These are phyloP conservation scores for Bombus superbus DNA, from an alignment of 1,140 invertebrate species.

Conservation along the genomic window DNA sequence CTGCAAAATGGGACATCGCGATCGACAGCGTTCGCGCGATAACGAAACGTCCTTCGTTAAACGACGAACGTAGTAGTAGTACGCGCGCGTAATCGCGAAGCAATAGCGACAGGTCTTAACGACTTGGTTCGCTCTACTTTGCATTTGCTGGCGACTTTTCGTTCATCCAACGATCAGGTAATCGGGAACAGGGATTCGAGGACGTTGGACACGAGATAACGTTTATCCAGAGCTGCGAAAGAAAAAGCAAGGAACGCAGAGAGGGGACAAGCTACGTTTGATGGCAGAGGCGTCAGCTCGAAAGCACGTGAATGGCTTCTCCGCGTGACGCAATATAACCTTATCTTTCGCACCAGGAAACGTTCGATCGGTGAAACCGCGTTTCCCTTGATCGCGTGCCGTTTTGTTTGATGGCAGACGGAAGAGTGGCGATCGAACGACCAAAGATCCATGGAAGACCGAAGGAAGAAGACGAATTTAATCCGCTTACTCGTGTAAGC, in stretches of 20 bases:
- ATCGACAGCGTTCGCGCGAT: conserved; percentile 15
- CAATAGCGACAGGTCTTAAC: neutral
- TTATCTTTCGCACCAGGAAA: conserved; percentile 17
- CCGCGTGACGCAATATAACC: conserved; percentile 26
- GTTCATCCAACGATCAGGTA: neutral
- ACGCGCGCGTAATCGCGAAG: neutral
- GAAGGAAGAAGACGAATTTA: neutral
- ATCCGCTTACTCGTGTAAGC: conserved; percentile 39
- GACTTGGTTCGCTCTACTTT: neutral
- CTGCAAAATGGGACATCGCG: conserved; percentile 26
- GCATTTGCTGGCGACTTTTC: neutral
- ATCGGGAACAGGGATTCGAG: neutral
- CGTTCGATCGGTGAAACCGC: neutral
- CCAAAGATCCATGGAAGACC: neutral
- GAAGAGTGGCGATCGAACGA: neutral
- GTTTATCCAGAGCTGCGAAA: conserved; percentile 25
- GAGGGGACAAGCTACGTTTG: conserved; percentile 12
- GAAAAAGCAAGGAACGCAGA: too few species aligned
- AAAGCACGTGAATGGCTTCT: conserved; percentile 31
- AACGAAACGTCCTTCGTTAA: conserved; percentile 34
- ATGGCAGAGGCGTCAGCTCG: conserved; percentile 30
- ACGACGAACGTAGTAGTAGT: neutral
- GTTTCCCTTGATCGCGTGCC: neutral
- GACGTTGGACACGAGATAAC: conserved; percentile 24
- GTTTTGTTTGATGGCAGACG: neutral